phyloP scores from a whole-genome alignment of 2,888 invertebrate genomes.

The Glaucopsyche alexis region DNA sequence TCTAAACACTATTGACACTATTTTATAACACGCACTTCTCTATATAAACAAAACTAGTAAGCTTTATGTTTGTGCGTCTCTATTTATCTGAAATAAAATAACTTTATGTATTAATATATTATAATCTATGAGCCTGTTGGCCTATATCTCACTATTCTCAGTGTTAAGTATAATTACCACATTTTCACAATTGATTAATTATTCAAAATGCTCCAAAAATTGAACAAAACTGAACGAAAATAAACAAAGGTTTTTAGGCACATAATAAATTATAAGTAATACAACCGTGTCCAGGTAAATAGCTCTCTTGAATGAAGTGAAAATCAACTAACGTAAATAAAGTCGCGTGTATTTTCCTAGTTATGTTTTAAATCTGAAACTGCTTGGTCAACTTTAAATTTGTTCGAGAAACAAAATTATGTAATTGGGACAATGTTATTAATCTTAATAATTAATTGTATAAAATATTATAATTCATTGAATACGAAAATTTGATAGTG shows the following conservation, averaged over 20 bases:
- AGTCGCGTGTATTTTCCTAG: conserved; percentile 13
- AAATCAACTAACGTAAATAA: neutral
- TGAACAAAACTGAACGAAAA: no score
- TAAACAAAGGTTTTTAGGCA: no score
- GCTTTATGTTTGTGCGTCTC: neutral
- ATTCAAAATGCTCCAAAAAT: no score
- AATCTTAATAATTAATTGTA: conserved; percentile 14
- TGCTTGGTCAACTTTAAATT: neutral
- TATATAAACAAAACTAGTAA: neutral
- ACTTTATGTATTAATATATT: no score
- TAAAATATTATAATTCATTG: conserved; percentile 5
- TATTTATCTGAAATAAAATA: no score
- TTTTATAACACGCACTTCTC: conserved; percentile 28
- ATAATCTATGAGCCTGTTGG: no score
- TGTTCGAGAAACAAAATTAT: conserved; percentile 6
- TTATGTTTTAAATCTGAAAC: neutral
- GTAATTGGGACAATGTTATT: conserved; percentile 20
- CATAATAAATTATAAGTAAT: no score
- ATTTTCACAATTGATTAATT: no score
- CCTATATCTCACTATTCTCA: no score
- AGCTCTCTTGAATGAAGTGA: neutral
- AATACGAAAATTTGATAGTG: conserved; percentile 5
- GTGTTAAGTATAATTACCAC: no score
- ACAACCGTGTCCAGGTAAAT: no score
- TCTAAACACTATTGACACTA: conserved; percentile 38